Base-by-base conservation (phyloP, 1,140 invertebrate genomes). In the Formica exsecta region DNA sequence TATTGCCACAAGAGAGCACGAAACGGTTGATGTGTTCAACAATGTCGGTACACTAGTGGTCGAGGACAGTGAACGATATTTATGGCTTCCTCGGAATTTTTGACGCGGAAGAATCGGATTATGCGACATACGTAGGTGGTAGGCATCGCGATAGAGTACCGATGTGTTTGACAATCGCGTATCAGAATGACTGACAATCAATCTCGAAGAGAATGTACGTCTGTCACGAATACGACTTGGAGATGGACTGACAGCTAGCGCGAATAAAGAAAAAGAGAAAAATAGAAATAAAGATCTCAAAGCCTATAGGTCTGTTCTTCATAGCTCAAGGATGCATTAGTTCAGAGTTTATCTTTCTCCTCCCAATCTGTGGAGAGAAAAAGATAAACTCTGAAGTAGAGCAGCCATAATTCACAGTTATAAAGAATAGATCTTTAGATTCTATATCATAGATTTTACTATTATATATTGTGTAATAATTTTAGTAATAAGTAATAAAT, bases 21-120 rank as follows among this genome's bases (percentile, higher is more conserved):
- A 71, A 13, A 13, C 77, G 25, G 51, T 25, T 22, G 16, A 8
- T 36, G 22, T n/a, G n/a, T 70, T 70, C 41, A 41, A 59, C 36
- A 38, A 11, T 9, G 19, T n/a, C 19, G n/a, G 5, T 13, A 9
- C 22, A 16, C 22, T 22, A 16, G 13, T 48, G 48, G 66, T 11
- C 4, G 16, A n/a, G 13, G 19, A 6, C 51, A 36, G 32, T 13
- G 44, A 36, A 25, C 76, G 76, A 54, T 83, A 83, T 83, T 83
- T 83, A 83, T 61, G 57, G 54, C 79, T 83, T 83, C 54, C 79
- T 73, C 38, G 29, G n/a, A n/a, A 74, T 36, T 61, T 57, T 57
- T 54, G 48, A 70, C 51, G 38, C 54, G 38, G 68, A 83, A 61
- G 68, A 74, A 57, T 83, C 54, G 38, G 54, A 61, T 59, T 62